These are phyloP conservation scores for Osedax frankpressi DNA, from an alignment of 2,888 invertebrate genomes.

Conservation along the genomic window DNA sequence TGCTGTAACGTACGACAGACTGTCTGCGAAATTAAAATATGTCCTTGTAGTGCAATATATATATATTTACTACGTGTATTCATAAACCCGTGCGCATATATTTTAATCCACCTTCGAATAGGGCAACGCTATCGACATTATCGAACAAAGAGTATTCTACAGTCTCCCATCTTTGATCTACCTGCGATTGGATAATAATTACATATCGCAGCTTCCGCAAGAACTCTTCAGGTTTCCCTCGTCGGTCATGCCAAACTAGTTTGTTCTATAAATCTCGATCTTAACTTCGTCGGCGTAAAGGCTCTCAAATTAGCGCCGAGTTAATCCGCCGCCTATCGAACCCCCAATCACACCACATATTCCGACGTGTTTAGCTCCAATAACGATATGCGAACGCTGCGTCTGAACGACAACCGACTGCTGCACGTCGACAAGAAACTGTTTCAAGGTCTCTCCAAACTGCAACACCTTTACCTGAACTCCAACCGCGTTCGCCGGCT, in stretches of 20 bases:
- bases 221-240: not conserved
- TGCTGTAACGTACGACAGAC: too few relatives aligned
- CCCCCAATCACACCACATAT: not conserved
- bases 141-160: not conserved
- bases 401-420: slow-evolving; percentile 11
- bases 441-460: slow-evolving; percentile 15
- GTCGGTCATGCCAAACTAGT: too few relatives aligned
- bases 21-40: too few relatives aligned
- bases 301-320: too few relatives aligned
- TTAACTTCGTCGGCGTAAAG: too few relatives aligned
- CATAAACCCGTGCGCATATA: too few relatives aligned
- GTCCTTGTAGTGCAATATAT: too few relatives aligned
- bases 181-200: not conserved
- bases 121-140: not conserved
- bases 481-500: slow-evolving; percentile 8
- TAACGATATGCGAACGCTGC: not conserved
- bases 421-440: not conserved
- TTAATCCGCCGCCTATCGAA: too few relatives aligned
- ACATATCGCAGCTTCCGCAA: not conserved
- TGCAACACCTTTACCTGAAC: slow-evolving; percentile 16
- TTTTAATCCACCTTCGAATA: too few relatives aligned
- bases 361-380: not conserved
- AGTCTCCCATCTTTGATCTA: not conserved
- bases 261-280: too few relatives aligned
- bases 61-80: too few relatives aligned